Evolutionary conservation across 2,888 invertebrate species (phyloP).

Genomic region (Coelinius sp.): DNA sequence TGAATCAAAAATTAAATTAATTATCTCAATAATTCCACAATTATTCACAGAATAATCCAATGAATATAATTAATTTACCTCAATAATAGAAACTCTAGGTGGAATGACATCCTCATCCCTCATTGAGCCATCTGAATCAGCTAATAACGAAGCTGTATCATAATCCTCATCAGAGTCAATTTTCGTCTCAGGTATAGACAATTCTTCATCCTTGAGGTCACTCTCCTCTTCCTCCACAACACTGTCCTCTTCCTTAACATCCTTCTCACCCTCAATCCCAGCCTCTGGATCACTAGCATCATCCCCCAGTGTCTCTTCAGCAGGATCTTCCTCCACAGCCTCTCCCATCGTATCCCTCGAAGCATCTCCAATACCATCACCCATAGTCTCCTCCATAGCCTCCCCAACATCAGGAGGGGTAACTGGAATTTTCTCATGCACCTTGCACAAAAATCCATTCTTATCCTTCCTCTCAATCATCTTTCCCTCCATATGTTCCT

Average conservation of each 20-base stretch:
- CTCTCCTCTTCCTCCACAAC: neutral
- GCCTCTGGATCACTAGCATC: neutral
- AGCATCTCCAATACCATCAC: too few relatives aligned
- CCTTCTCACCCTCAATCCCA: neutral
- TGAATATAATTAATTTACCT: constrained; percentile 56
- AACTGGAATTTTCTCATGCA: constrained; percentile 55
- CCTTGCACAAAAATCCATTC: constrained; percentile 56
- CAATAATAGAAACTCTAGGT: constrained; percentile 61
- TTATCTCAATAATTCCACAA: neutral
- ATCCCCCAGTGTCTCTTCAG: neutral
- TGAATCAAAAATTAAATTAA: too few relatives aligned
- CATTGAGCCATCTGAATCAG: constrained; percentile 57
- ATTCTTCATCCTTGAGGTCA: neutral
- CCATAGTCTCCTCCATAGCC: neutral
- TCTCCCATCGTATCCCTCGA: neutral
- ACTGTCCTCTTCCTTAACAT: neutral
- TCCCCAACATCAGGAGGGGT: too few relatives aligned
- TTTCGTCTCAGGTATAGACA: neutral
- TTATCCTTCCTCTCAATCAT: constrained; percentile 56
- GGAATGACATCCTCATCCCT: constrained; percentile 60
- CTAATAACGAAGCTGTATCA: constrained; percentile 58
- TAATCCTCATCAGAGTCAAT: constrained; percentile 55
- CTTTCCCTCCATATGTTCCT: constrained; percentile 63
- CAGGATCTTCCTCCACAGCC: neutral
- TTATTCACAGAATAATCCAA: neutral